A percentile compares a stretch with the other conserved stretches of the same genome.
Evolutionary conservation across 2,888 invertebrate species (phyloP).

Genomic region (Orthosia cruda): DNA sequence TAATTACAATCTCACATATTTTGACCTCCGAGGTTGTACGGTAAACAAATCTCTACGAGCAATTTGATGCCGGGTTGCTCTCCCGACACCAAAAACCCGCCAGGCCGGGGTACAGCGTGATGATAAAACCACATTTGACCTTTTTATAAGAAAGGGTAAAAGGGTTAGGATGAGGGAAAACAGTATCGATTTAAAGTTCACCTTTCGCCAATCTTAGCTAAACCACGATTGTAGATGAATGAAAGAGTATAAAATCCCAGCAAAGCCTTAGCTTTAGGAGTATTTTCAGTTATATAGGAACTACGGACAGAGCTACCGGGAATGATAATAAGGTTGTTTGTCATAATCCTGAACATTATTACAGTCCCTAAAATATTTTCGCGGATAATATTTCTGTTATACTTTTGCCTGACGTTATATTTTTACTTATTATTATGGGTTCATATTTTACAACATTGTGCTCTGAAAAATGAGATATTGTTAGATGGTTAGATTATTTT

Average conservation of each 20-base stretch:
- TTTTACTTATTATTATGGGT: constrained; percentile 37
- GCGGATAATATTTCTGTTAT: constrained; percentile 44
- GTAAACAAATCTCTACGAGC: constrained; percentile 64
- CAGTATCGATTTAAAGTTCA: constrained; percentile 67
- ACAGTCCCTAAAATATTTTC: constrained; percentile 60
- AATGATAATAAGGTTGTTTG: constrained; percentile 60
- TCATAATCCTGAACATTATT: constrained; percentile 61
- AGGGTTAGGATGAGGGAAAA: constrained; percentile 59
- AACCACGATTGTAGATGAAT: constrained; percentile 52
- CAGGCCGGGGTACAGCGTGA: constrained; percentile 52
- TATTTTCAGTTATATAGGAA: constrained; percentile 56
- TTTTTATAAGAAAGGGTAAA: constrained; percentile 67
- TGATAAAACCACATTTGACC: constrained; percentile 71
- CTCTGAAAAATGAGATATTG: constrained; percentile 34
- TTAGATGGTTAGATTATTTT: constrained; percentile 39
- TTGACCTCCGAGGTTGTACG: constrained; percentile 32
- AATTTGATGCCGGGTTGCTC: constrained; percentile 57
- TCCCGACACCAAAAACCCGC: constrained; percentile 58
- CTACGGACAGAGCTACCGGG: constrained; percentile 37
- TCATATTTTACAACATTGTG: constrained; percentile 45
- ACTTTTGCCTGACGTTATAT: constrained; percentile 39
- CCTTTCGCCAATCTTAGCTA: constrained; percentile 50
- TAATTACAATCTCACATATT: constrained; percentile 62
- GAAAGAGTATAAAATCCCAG: constrained; percentile 45
- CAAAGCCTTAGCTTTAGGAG: constrained; percentile 46